Evolutionary conservation across 1,140 invertebrate genomes (phyloP), one percentile per base, ranked within the genome.

Genomic region (Eupristina koningsbergeri): DNA sequence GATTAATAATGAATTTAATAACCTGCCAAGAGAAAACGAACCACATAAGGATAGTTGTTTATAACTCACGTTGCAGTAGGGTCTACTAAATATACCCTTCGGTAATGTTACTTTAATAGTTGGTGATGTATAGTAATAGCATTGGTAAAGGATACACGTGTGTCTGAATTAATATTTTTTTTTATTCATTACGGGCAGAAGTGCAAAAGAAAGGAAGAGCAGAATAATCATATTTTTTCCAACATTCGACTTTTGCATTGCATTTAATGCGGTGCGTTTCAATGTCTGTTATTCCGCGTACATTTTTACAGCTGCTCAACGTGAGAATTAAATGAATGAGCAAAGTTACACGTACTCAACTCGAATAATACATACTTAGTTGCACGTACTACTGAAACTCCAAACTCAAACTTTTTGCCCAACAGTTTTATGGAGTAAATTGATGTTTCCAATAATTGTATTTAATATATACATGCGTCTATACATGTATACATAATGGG

Each of bases 341-440:
- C 26, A 41, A 71, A 41, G 36, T 71, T 71, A 15, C 31, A 41
- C 39, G 67, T 71, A 26, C 39, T 71, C 26, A n/a, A 39, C 22
- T 11, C 11, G 7, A 22, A 71, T 71, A 41, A 71, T 41, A 36
- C 36, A 39, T 31, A 41, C 36, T 67, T 71, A 71, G 39, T n/a
- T 71, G 36, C 39, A 41, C 67, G 36, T 41, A 71, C 22, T 41
- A 71, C 22, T 36, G 7, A 8, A 71, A n/a, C 19, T 71, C 41
- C 9, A 6, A n/a, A n/a, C n/a, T 41, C 3, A 26, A 71, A 71
- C 19, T 41, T 71, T 71, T 71, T 71, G 26, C 36, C 7, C 67
- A 71, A 71, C 7, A 71, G 26, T 71, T 71, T 41, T 41, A 71
- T 36, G 11, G 39, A 71, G 39, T 71, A 71, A 26, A 71, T 71